Evolutionary conservation across 2,797 vertebrate species (phyloP).

Genomic region (Discoglossus pictus): DNA sequence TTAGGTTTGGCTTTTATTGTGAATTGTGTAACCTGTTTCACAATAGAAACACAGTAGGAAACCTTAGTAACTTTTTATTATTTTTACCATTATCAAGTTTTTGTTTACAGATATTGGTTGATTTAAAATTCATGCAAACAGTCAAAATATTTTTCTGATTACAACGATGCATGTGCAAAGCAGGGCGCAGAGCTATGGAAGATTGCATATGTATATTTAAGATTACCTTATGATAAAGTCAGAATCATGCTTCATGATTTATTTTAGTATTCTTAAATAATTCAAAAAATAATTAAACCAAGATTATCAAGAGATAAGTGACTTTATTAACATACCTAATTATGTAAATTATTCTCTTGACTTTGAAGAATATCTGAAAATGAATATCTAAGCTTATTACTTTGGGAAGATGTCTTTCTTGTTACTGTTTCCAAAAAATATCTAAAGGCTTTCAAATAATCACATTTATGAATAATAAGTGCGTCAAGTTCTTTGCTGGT

Average conservation of each 20-base stretch:
- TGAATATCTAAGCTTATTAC: conserved; percentile 16
- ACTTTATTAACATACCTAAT: conserved; percentile 37
- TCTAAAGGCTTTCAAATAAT: conserved; percentile 1
- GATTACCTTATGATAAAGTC: too few species aligned
- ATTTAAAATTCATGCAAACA: too few species aligned
- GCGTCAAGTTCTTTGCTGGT: conserved; percentile 5
- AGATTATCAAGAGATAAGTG: conserved; percentile 35
- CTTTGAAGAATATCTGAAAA: conserved; percentile 8
- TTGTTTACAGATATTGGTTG: too few species aligned
- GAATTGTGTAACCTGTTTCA: too few species aligned
- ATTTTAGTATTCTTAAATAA: conserved; percentile 36
- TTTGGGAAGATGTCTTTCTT: conserved; percentile 6
- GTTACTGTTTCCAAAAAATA: conserved; percentile 11
- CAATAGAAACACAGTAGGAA: too few species aligned
- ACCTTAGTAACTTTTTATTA: too few species aligned
- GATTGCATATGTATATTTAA: too few species aligned
- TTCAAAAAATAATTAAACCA: conserved; percentile 33
- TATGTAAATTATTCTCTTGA: conserved; percentile 14
- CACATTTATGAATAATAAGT: conserved; percentile 8
- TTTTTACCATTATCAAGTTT: too few species aligned
- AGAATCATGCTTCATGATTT: conserved; percentile 24
- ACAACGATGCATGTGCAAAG: too few species aligned
- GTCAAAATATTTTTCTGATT: too few species aligned
- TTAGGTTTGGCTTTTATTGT: too few species aligned
- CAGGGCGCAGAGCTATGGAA: too few species aligned